Base-by-base conservation (phyloP, 35 echinoderm and acorn worm genomes). In the Holothuria glaberrima region DNA sequence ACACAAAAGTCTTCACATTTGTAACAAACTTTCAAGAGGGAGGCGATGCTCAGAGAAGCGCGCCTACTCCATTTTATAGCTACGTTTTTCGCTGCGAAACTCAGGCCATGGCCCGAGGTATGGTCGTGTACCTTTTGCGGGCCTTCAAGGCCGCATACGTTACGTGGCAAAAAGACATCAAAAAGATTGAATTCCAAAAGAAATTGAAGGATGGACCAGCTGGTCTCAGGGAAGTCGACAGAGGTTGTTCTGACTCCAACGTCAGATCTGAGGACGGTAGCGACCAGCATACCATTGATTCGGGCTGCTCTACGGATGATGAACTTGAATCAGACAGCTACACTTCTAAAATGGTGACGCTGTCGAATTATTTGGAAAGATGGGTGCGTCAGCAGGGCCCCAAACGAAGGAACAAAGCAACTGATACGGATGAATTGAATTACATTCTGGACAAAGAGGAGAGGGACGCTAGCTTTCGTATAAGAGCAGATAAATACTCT, bases 91-190 rank as follows among this genome's bases (percentile, higher is more conserved):
- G 90, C 12, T 95, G 93, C 48, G 73, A 77, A 28, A 85, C 85
- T 26, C 69, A 94, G 10, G 64, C 83, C 0, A 88, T 90, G 32
- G 90, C 93, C 20, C 48, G 91, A 24, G 94, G 88, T 18, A 95
- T 99, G 93, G 93, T 99, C 0, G 88, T 93, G 28, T 94, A 95
- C 67, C 59, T 99, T 6, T 27, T 99, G 26, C 83, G 88, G n/a
- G 92, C 97, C 18, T 99, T 95, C 62, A 94, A 91, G 72, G 75
- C 85, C 1, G 97, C 93, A 7, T 99, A 90, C 68, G 88, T 93
- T 14, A 5, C 63, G 7, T 99, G 90, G 90, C 84, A 88, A 58
- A 77, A 88, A 45, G 70, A 84, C 20, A 63, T 83, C 0, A 99
- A 99, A 46, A 92, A 88, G 28, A 58, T 89, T 46, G 58, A 88